Percentiles rank a stretch among this genome's conserved stretches.
phyloP scores from a whole-genome alignment of 1,140 invertebrate genomes.

The Andrena cerasifolii region DNA sequence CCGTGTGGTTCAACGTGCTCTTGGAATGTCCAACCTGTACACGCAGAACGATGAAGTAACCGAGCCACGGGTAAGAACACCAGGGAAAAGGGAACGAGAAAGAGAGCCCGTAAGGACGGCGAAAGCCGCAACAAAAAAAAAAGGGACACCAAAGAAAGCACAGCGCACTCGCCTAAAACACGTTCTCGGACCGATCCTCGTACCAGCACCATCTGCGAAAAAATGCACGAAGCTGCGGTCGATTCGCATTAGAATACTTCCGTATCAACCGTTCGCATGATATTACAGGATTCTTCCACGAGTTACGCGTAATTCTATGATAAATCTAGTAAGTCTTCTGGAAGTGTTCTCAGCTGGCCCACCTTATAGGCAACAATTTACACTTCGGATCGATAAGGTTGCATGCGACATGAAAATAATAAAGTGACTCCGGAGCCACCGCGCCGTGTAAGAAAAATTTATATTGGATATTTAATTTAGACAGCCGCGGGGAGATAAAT shows the following conservation, averaged over 20 bases:
- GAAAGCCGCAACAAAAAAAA: constrained; percentile 39
- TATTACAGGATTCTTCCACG: too few species aligned
- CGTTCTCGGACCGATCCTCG: constrained; percentile 6
- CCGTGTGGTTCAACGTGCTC: constrained; percentile 75
- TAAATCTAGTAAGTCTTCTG: too few species aligned
- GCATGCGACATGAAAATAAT: too few species aligned
- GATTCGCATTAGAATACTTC: neutral
- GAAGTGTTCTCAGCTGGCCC: too few species aligned
- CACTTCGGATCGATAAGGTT: too few species aligned
- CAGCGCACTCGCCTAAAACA: neutral
- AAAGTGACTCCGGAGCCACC: too few species aligned
- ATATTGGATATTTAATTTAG: too few species aligned
- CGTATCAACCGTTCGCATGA: neutral
- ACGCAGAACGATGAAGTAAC: constrained; percentile 67
- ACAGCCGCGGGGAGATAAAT: too few species aligned
- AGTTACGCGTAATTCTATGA: neutral
- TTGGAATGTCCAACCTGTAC: constrained; percentile 68
- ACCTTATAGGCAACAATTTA: too few species aligned
- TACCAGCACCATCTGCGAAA: constrained; percentile 10
- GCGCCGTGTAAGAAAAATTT: too few species aligned
- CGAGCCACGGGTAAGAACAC: constrained; percentile 18
- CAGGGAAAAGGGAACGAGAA: neutral
- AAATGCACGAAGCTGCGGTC: neutral
- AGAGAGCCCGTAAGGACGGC: constrained; percentile 12
- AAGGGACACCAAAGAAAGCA: constrained; percentile 3